phyloP scores from a whole-genome alignment of 23 tunicate species.

The Aplidium turbinatum region DNA sequence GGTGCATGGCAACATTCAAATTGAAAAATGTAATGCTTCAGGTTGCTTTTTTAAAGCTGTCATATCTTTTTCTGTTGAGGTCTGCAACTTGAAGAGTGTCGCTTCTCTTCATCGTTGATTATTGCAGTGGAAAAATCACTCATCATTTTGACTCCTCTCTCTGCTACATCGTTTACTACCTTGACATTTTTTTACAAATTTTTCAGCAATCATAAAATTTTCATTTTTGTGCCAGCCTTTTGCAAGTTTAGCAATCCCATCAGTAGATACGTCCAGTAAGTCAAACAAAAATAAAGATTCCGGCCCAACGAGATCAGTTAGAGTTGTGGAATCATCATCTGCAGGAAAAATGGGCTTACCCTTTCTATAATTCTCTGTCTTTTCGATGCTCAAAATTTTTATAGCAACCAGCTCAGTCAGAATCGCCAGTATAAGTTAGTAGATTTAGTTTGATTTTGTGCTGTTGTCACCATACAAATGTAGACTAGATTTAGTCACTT shows the following conservation, averaged over 20 bases:
- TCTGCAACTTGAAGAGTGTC: not conserved
- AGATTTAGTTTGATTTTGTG: no score
- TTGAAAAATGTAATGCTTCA: no score
- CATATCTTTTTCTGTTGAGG: not conserved
- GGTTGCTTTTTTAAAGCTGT: not conserved
- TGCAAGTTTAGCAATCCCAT: not conserved
- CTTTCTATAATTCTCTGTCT: not conserved
- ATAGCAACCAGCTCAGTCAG: not conserved
- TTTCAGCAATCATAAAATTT: not conserved
- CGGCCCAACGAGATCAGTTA: not conserved
- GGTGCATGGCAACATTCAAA: no score
- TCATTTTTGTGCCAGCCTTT: not conserved
- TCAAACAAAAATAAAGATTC: slow-evolving; percentile 1
- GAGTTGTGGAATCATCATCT: not conserved
- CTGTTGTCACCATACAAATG: no score
- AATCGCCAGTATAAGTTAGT: no score
- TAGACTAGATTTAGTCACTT: no score
- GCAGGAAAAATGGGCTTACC: not conserved
- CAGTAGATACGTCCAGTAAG: not conserved
- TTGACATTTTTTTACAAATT: not conserved
- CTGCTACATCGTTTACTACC: slow-evolving; percentile 1
- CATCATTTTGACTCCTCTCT: not conserved
- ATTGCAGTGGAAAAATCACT: not conserved
- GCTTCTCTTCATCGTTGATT: not conserved
- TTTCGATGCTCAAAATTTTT: not conserved